Conservation (phyloP, 2,797 vertebrate species). For the Clarias pachynema region DNA sequence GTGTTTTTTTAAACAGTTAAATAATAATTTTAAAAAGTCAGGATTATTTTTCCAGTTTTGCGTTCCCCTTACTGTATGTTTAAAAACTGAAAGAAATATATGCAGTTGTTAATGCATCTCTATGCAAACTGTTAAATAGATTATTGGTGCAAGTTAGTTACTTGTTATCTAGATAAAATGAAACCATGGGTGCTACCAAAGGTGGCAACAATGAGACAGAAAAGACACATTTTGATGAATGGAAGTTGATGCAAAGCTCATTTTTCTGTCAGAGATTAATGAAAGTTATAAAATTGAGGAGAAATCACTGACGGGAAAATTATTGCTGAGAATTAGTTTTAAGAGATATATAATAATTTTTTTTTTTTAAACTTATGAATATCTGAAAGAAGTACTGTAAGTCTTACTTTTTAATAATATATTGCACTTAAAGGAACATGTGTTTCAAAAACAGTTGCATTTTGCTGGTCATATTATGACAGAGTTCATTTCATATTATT, state of each 20-base stretch:
- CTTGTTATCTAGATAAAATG: not conserved
- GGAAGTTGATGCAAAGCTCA: not conserved
- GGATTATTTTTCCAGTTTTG: not conserved
- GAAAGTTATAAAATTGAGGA: not conserved
- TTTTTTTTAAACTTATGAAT: not conserved
- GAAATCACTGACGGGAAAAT: not conserved
- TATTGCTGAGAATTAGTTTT: not conserved
- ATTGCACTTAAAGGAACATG: not conserved
- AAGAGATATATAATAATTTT: not conserved
- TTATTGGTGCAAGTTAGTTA: not conserved
- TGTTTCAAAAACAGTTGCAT: not conserved
- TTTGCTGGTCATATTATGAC: not conserved
- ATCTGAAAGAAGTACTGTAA: not conserved
- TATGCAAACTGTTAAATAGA: not conserved
- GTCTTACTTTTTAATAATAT: not conserved
- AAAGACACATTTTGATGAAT: not conserved
- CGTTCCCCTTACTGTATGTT: not conserved
- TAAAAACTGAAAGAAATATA: not conserved
- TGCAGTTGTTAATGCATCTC: not conserved
- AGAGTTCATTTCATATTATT: not conserved
- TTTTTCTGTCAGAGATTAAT: not conserved
- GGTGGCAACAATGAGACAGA: not conserved
- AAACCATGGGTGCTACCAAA: not conserved
- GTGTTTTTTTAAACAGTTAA: too few relatives aligned
- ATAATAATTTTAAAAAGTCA: not conserved